Evolutionary conservation across 2,113 vertebrate species (phyloP).

Genomic region (Seriola quinqueradiata): DNA sequence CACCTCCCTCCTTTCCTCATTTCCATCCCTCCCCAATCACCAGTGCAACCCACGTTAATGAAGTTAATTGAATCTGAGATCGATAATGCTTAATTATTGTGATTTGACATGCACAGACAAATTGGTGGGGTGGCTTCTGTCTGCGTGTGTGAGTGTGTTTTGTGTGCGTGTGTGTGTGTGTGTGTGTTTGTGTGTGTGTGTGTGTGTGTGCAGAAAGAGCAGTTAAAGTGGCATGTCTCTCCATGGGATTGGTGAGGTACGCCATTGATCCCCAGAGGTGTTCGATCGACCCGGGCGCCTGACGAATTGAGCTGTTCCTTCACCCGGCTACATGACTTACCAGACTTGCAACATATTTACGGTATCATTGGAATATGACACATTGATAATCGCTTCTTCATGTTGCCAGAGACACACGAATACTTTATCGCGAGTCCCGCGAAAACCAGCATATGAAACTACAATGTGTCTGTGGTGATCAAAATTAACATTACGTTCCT

Average conservation of each 20-base stretch:
- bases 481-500: background rate
- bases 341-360: slow-evolving; percentile 30
- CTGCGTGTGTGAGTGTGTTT: slow-evolving; percentile 83
- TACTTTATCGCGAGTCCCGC: background rate
- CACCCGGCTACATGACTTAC: slow-evolving; percentile 23
- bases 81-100: slow-evolving; percentile 99
- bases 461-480: background rate
- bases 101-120: slow-evolving; percentile 98
- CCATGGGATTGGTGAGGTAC: slow-evolving; percentile 79
- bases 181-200: slow-evolving; percentile 75
- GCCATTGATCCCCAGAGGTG: slow-evolving; percentile 90
- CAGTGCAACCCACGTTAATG: slow-evolving; percentile 94
- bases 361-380: background rate
- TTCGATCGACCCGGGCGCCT: slow-evolving; percentile 91
- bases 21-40: slow-evolving; percentile 65
- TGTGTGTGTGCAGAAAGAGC: slow-evolving; percentile 56
- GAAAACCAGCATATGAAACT: background rate
- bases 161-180: slow-evolving; percentile 75
- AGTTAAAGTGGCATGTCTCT: slow-evolving; percentile 59
- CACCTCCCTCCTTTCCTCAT: slow-evolving; percentile 43
- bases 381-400: background rate
- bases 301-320: slow-evolving; percentile 82
- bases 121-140: slow-evolving; percentile 87
- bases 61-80: slow-evolving; percentile 99
- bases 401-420: background rate